Evolutionary conservation across 2,113 vertebrate species (phyloP).

Genomic region (Chaenocephalus aceratus): DNA sequence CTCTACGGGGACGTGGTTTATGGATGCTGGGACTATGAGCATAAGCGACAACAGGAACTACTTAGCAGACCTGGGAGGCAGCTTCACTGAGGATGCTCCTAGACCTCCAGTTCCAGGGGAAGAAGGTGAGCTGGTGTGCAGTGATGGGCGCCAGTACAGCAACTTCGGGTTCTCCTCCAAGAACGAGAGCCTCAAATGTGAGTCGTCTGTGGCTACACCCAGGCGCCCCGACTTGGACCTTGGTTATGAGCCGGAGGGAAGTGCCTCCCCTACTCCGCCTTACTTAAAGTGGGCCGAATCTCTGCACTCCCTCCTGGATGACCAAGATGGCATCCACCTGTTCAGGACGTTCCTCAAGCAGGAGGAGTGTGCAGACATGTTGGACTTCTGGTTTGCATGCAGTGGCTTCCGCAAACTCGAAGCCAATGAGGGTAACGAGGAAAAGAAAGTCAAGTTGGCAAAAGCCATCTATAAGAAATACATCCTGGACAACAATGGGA

Average conservation of each 20-base stretch:
- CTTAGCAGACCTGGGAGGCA: conserved; percentile 90
- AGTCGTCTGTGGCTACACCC: conserved; percentile 91
- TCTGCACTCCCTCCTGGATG: conserved; percentile 94
- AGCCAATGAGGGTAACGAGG: conserved; percentile 87
- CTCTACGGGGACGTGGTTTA: conserved; percentile 74
- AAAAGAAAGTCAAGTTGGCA: conserved; percentile 94
- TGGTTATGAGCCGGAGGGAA: conserved; percentile 97
- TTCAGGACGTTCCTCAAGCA: conserved; percentile 96
- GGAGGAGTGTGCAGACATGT: conserved; percentile 92
- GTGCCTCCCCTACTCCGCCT: conserved; percentile 96
- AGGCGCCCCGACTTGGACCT: conserved; percentile 94
- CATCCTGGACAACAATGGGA: conserved; percentile 92
- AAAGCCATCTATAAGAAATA: conserved; percentile 98
- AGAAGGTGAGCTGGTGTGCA: conserved; percentile 93
- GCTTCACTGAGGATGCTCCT: conserved; percentile 98
- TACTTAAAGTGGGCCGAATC: conserved; percentile 98
- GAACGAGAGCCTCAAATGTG: conserved; percentile 86
- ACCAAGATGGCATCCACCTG: conserved; percentile 96
- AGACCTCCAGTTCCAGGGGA: conserved; percentile 97
- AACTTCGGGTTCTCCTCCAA: conserved; percentile 87
- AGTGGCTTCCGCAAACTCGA: conserved; percentile 96
- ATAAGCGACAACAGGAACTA: conserved; percentile 90
- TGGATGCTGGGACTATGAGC: conserved; percentile 91
- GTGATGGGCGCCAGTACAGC: conserved; percentile 85
- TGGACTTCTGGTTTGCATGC: conserved; percentile 99